Conservation (phyloP, 2,113 vertebrate species). For the Gnathonemus longibarbis region DNA sequence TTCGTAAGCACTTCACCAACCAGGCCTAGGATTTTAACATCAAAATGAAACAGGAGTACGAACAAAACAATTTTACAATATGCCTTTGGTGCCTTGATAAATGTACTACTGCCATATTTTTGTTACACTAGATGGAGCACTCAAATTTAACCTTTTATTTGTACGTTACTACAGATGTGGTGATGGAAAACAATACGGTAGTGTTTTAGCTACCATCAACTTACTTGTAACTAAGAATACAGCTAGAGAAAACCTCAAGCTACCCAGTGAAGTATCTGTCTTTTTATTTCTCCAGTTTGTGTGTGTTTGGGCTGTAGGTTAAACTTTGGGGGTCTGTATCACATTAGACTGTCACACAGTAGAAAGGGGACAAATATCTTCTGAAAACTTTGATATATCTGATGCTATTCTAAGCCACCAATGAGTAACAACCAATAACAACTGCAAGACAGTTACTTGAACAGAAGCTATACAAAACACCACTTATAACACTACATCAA, state of each 20-base stretch:
- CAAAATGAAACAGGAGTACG: constrained; percentile 22
- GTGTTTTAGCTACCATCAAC: constrained; percentile 84
- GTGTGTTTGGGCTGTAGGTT: background rate
- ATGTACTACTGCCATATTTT: constrained; percentile 57
- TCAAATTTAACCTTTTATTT: constrained; percentile 56
- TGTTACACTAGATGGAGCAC: constrained; percentile 52
- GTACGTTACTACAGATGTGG: constrained; percentile 60
- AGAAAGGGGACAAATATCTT: background rate
- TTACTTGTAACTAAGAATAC: constrained; percentile 46
- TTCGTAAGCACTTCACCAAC: constrained; percentile 35
- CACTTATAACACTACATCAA: background rate
- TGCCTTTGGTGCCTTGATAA: constrained; percentile 66
- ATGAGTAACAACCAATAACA: background rate
- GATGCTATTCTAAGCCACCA: background rate
- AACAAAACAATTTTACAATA: constrained; percentile 35
- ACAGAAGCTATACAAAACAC: background rate
- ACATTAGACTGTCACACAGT: background rate
- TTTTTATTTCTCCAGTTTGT: constrained; percentile 3
- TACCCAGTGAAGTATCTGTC: background rate
- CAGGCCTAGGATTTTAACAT: constrained; percentile 24
- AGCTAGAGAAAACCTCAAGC: constrained; percentile 32
- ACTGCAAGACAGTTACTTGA: background rate
- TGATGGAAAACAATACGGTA: constrained; percentile 66
- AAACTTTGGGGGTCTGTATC: background rate
- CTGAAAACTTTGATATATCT: background rate